Evolutionary conservation across 2,797 vertebrate species (phyloP).

Genomic region (Malurus leucopterus): DNA sequence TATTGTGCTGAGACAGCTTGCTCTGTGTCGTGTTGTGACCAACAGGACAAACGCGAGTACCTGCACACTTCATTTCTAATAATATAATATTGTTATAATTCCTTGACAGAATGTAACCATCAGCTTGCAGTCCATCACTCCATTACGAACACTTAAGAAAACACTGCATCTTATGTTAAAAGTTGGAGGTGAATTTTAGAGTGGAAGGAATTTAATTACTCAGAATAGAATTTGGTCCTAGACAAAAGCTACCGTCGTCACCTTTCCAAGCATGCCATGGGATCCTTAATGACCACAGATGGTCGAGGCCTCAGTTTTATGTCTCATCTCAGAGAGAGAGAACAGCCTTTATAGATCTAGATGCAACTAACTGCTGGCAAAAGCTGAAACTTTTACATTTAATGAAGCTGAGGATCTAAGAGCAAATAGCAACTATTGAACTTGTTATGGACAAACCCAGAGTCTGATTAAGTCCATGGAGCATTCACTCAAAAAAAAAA

Average conservation of each 20-base stretch:
- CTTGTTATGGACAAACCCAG: slow-evolving; percentile 67
- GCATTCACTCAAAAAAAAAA: slow-evolving; percentile 41
- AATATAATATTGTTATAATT: background rate
- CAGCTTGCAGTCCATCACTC: background rate
- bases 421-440: slow-evolving; percentile 66
- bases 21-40: background rate
- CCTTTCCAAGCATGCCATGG: slow-evolving; percentile 42
- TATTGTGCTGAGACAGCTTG: background rate
- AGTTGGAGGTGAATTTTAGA: background rate
- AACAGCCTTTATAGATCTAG: slow-evolving; percentile 66
- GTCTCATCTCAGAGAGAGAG: slow-evolving; percentile 55
- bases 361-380: slow-evolving; percentile 49
- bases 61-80: background rate
- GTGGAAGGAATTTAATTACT: slow-evolving; percentile 10
- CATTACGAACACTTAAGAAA: background rate
- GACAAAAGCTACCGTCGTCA: slow-evolving; percentile 1
- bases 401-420: slow-evolving; percentile 65
- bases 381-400: slow-evolving; percentile 66
- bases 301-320: slow-evolving; percentile 43
- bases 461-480: slow-evolving; percentile 71
- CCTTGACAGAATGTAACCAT: background rate
- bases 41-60: background rate
- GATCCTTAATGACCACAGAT: slow-evolving; percentile 64
- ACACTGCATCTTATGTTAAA: background rate
- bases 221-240: background rate